These are phyloP conservation scores for Rhynchotus rufescens DNA, from an alignment of 2,797 vertebrate species.

Conservation along the genomic window DNA sequence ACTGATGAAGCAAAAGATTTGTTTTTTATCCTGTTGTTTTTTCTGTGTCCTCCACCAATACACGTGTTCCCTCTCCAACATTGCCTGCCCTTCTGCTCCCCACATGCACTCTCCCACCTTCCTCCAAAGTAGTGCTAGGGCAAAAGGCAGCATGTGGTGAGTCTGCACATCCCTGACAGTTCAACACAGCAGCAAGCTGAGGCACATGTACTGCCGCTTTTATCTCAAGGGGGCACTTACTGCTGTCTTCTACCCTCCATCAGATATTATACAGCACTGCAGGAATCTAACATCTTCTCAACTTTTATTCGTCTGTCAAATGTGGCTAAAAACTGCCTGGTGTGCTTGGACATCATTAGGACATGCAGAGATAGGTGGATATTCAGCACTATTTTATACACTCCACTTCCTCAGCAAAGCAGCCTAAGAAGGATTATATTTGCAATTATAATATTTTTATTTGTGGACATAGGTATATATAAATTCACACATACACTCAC, in stretches of 20 bases:
- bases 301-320: not conserved
- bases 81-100: not conserved
- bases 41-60: not conserved
- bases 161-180: not conserved
- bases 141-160: not conserved
- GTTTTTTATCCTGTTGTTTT: not conserved
- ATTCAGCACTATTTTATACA: not conserved
- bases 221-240: not conserved
- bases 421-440: not conserved
- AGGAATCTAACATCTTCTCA: not conserved
- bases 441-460: not conserved
- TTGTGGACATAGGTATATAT: not conserved
- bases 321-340: not conserved
- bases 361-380: not conserved
- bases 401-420: not conserved
- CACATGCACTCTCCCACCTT: not conserved
- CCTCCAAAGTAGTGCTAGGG: not conserved
- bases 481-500: not conserved
- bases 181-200: rapidly evolving
- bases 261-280: not conserved
- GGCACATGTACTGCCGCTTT: not conserved
- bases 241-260: not conserved
- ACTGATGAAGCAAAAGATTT: not conserved
- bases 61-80: not conserved
- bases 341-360: not conserved